Evolutionary conservation across 2,888 invertebrate genomes (phyloP).

Genomic region (Harpagoxenus sublaevis): DNA sequence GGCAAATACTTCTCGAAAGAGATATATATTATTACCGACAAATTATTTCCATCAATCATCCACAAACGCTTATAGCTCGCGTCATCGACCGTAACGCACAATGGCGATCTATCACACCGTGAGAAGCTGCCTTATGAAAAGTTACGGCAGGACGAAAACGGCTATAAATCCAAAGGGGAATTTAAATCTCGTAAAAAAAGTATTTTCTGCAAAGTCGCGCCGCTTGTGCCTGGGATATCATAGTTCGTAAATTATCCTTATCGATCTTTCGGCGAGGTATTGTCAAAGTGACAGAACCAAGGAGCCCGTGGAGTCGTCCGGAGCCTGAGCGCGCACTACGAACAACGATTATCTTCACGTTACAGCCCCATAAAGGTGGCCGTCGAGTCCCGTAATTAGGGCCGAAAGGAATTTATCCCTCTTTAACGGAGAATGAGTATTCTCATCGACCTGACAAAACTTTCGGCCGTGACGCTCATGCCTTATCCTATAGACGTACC

Average conservation of each 20-base stretch:
- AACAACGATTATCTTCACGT: constrained; percentile 69
- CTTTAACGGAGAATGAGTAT: constrained; percentile 52
- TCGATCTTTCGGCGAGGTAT: constrained; percentile 49
- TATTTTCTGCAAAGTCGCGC: constrained; percentile 36
- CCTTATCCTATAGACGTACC: constrained; percentile 44
- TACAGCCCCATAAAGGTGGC: constrained; percentile 60
- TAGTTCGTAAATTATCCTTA: constrained; percentile 52
- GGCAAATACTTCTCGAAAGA: neutral
- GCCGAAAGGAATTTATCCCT: constrained; percentile 64
- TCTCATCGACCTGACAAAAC: constrained; percentile 63
- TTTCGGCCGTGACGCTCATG: constrained; percentile 59
- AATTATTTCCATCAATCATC: constrained; percentile 52
- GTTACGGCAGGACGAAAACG: constrained; percentile 12
- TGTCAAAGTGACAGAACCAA: constrained; percentile 46
- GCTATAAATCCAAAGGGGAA: constrained; percentile 40
- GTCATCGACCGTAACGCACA: constrained; percentile 38
- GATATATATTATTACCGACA: constrained; percentile 30
- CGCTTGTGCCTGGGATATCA: constrained; percentile 20
- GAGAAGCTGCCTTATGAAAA: constrained; percentile 47
- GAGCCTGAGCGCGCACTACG: constrained; percentile 28
- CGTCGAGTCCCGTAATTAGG: constrained; percentile 63
- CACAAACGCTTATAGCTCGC: neutral
- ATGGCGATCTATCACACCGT: constrained; percentile 40
- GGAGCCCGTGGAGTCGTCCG: constrained; percentile 30
- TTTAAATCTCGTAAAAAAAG: constrained; percentile 53